Conservation (phyloP, 2,113 vertebrate genomes). For the Rhegmatorhina hoffmannsi region DNA sequence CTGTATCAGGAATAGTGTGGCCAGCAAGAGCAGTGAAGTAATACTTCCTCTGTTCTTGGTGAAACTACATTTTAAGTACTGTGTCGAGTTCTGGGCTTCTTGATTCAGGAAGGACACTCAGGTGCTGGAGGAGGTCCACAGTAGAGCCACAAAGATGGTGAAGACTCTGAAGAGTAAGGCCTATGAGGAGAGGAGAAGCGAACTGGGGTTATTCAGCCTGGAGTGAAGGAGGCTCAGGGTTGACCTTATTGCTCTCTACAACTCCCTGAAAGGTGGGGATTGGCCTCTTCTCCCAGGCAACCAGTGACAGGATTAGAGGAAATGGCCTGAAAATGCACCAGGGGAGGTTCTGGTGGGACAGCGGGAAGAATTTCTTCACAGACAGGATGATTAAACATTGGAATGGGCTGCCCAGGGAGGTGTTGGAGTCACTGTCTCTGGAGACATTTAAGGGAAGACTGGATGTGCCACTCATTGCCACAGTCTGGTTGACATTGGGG, state of each 20-base stretch:
- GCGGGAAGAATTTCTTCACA: not conserved
- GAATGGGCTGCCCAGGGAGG: not conserved
- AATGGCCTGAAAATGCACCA: not conserved
- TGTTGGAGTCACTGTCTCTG: not conserved
- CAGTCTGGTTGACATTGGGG: not conserved
- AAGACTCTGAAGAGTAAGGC: not conserved
- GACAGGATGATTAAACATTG: not conserved
- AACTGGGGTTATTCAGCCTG: not conserved
- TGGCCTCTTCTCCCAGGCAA: not conserved
- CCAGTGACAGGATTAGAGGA: not conserved
- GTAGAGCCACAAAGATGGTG: not conserved
- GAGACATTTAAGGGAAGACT: not conserved
- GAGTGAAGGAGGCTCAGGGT: not conserved
- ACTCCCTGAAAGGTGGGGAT: not conserved
- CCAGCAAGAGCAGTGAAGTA: not conserved
- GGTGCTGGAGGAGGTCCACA: not conserved
- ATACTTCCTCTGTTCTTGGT: not conserved
- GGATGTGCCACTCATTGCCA: not conserved
- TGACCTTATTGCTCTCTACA: not conserved
- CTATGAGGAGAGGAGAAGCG: not conserved
- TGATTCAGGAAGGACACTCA: not conserved
- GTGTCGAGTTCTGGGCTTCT: not conserved
- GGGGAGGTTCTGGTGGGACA: not conserved
- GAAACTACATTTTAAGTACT: not conserved
- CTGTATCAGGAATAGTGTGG: not conserved